These are phyloP conservation scores for Slavum lentiscoides DNA, from an alignment of 2,888 invertebrate species.

Conservation along the genomic window DNA sequence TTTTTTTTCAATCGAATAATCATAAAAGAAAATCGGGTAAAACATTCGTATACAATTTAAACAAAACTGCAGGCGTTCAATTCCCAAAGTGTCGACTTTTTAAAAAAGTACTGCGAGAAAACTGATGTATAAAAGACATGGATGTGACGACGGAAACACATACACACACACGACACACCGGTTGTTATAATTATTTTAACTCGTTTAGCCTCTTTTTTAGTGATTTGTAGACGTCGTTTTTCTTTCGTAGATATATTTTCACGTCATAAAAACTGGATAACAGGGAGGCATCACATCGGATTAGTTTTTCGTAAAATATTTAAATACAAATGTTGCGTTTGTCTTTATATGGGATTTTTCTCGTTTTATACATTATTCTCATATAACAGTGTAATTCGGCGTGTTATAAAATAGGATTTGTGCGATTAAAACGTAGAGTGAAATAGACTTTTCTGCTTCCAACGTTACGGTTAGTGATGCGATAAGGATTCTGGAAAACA, in stretches of 20 bases:
- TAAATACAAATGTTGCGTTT: background rate
- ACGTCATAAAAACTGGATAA: no score
- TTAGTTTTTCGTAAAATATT: background rate
- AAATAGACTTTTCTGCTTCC: no score
- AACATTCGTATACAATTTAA: background rate
- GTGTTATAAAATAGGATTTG: no score
- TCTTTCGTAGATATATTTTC: background rate
- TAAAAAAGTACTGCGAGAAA: background rate
- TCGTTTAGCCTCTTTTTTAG: background rate
- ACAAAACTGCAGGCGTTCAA: background rate
- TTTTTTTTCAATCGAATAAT: background rate
- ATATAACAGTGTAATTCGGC: no score
- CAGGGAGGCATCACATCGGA: background rate
- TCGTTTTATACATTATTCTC: no score
- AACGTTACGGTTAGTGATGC: no score
- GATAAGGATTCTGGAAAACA: no score
- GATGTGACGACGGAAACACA: slow-evolving; percentile 16
- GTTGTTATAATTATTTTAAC: slow-evolving; percentile 29
- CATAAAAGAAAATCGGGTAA: background rate
- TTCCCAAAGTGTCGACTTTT: background rate
- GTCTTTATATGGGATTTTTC: no score
- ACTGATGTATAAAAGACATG: no score
- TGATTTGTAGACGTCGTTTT: background rate
- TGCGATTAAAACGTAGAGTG: no score
- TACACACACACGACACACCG: background rate